Evolutionary conservation across 2,113 vertebrate species (phyloP).

Genomic region (Colaptes auratus): DNA sequence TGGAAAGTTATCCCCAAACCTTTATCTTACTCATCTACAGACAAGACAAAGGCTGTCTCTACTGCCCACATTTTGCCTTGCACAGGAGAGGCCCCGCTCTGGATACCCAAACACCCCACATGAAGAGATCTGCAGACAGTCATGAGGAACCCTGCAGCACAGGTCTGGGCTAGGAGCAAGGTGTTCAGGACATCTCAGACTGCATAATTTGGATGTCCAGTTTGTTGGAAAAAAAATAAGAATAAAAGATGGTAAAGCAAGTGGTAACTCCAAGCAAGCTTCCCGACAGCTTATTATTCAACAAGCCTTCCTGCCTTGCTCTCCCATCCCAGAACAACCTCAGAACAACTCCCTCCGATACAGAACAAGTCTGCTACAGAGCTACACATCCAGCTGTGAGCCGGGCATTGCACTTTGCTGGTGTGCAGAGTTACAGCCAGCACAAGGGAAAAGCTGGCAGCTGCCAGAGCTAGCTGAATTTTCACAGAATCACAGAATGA

Average conservation of each 20-base stretch:
- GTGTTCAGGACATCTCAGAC: background rate
- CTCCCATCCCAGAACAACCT: background rate
- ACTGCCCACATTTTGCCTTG: background rate
- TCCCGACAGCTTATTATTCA: background rate
- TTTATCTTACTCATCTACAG: background rate
- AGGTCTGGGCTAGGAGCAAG: background rate
- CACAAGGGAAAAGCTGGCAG: background rate
- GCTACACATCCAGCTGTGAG: background rate
- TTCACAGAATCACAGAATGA: background rate
- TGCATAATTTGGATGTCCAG: background rate
- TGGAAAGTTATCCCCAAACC: background rate
- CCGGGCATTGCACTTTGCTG: rapidly evolving
- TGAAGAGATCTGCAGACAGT: background rate
- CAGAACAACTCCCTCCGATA: background rate
- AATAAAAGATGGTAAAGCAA: background rate
- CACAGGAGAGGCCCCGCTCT: background rate
- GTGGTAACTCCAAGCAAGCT: background rate
- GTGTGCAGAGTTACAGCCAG: background rate
- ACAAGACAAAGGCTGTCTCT: background rate
- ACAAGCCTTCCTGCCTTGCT: background rate
- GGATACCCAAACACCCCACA: background rate
- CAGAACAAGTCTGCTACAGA: background rate
- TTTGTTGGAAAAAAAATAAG: background rate
- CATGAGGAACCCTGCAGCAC: background rate
- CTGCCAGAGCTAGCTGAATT: rapidly evolving